Evolutionary conservation across 2,888 invertebrate genomes (phyloP).

Genomic region (Tipula vernalis): DNA sequence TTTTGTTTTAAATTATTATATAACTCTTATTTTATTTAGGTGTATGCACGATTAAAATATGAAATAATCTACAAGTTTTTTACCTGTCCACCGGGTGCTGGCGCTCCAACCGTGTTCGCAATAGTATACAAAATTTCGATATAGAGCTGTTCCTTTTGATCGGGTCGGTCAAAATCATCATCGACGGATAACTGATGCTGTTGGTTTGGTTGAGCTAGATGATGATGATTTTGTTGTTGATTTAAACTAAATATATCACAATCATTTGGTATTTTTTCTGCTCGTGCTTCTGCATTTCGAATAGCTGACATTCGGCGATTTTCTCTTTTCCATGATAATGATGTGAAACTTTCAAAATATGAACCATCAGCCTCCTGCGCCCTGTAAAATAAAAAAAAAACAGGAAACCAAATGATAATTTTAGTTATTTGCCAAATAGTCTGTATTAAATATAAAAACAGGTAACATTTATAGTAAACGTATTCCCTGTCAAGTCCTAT

Average conservation of each 20-base stretch:
- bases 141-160: slow-evolving; percentile 59
- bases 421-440: too few relatives aligned
- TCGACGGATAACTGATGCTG: slow-evolving; percentile 24
- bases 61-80: background rate
- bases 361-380: slow-evolving; percentile 90
- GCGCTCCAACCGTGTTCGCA: slow-evolving; percentile 77
- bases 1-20: background rate
- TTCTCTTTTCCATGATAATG: slow-evolving; percentile 84
- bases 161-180: slow-evolving; percentile 32
- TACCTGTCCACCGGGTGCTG: slow-evolving; percentile 55
- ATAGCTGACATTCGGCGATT: slow-evolving; percentile 70
- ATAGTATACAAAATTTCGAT: slow-evolving; percentile 91
- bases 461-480: too few relatives aligned
- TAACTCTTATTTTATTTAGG: background rate
- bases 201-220: background rate
- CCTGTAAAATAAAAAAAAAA: slow-evolving; percentile 38
- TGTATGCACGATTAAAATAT: background rate
- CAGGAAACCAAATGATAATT: too few relatives aligned
- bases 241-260: slow-evolving; percentile 22
- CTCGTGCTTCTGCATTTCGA: slow-evolving; percentile 60
- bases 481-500: too few relatives aligned
- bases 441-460: too few relatives aligned
- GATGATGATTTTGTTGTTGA: background rate
- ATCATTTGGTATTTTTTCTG: slow-evolving; percentile 48
- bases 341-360: slow-evolving; percentile 90